Evolutionary conservation across 2,113 vertebrate genomes (phyloP).

Genomic region (Lepidiolamprologus cunningtoni): DNA sequence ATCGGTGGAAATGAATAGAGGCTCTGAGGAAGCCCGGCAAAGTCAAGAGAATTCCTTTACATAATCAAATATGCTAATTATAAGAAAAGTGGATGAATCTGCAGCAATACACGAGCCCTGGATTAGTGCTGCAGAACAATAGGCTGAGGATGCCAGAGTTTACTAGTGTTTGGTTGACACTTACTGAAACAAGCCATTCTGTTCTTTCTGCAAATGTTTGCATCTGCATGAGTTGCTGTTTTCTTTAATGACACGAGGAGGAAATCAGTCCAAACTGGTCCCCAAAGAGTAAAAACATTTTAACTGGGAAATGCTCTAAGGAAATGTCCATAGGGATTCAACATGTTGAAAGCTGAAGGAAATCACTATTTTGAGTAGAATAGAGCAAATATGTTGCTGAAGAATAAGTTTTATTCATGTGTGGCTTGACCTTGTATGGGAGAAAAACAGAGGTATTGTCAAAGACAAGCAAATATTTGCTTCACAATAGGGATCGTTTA

Average conservation of each 20-base stretch:
- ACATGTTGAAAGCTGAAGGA: not conserved
- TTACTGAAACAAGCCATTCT: constrained; percentile 3
- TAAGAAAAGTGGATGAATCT: constrained; percentile 23
- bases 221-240: not conserved
- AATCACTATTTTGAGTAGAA: not conserved
- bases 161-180: not conserved
- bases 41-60: constrained; percentile 49
- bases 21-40: constrained; percentile 22
- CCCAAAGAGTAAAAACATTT: not conserved
- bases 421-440: not conserved
- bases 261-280: not conserved
- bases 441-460: not conserved
- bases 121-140: constrained; percentile 52
- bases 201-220: constrained; percentile 12
- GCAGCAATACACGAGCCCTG: not conserved
- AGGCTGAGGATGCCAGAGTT: not conserved
- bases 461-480: not conserved
- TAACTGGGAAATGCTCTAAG: not conserved
- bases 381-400: not conserved
- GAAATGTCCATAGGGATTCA: not conserved
- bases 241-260: not conserved
- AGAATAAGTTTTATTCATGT: not conserved
- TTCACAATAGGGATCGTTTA: not conserved
- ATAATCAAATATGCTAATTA: constrained; percentile 63
- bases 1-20: constrained; percentile 34